These are phyloP conservation scores for Dynastes tityus DNA, from an alignment of 2,888 invertebrate species.

Conservation along the genomic window DNA sequence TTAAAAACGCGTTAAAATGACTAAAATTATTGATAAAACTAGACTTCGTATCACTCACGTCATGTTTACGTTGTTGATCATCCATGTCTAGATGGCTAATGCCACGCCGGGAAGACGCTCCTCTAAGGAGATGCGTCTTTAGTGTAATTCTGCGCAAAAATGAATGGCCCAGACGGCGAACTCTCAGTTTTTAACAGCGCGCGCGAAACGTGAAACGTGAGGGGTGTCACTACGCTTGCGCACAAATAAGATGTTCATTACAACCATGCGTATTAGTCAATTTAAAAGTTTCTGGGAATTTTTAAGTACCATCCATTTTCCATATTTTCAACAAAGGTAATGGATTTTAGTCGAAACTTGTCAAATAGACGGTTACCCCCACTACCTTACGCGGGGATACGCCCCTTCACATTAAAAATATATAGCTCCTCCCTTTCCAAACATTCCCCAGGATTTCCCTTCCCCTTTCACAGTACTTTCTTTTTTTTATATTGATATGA, in stretches of 20 bases:
- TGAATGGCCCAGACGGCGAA: background rate
- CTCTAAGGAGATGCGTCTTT: background rate
- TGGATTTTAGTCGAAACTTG: background rate
- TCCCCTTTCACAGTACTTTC: no score
- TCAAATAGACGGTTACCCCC: background rate
- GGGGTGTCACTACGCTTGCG: conserved; percentile 16
- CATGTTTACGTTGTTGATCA: background rate
- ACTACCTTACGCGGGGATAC: background rate
- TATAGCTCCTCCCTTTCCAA: background rate
- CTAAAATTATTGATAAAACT: background rate
- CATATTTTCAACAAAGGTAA: background rate
- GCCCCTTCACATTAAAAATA: background rate
- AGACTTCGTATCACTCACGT: background rate
- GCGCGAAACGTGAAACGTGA: background rate
- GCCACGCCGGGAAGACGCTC: conserved; percentile 16
- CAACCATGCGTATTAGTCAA: conserved; percentile 19
- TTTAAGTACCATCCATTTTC: background rate
- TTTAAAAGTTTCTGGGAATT: background rate
- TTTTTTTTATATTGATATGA: no score
- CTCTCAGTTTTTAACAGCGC: background rate
- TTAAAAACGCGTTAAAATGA: background rate
- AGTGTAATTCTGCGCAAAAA: conserved; percentile 24
- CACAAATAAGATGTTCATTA: background rate
- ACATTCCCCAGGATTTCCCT: no score
- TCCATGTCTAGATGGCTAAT: conserved; percentile 17